Conservation (phyloP, 2,797 vertebrate genomes). For the Chloroceryle inda region DNA sequence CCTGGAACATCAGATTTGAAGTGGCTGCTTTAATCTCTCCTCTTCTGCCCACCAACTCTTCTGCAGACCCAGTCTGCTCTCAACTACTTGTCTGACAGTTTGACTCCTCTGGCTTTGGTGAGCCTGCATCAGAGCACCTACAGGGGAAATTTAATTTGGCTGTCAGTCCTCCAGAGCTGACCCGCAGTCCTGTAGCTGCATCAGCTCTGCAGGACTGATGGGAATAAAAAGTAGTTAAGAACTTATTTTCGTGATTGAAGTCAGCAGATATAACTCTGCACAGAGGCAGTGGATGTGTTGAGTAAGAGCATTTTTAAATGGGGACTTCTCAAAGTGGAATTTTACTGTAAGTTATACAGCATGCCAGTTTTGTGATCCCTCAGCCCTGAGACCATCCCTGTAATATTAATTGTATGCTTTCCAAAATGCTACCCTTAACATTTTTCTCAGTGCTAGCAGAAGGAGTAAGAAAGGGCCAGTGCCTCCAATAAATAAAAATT, state of each 20-base stretch:
- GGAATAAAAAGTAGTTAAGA: constrained; percentile 38
- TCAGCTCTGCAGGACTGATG: not conserved
- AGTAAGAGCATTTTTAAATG: constrained; percentile 58
- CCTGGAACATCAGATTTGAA: not conserved
- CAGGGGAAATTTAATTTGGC: not conserved
- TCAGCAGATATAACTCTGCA: constrained; percentile 19
- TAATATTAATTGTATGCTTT: constrained; percentile 45
- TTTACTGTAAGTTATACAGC: constrained; percentile 55
- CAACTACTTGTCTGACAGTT: not conserved
- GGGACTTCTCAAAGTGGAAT: constrained; percentile 35
- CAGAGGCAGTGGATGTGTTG: constrained; percentile 22
- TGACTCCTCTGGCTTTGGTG: not conserved
- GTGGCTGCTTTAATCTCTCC: constrained; percentile 1
- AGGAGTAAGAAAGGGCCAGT: constrained; percentile 39
- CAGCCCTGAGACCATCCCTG: not conserved
- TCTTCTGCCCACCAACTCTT: not conserved
- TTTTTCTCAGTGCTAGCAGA: constrained; percentile 41
- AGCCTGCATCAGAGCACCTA: not conserved
- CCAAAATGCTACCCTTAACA: constrained; percentile 56
- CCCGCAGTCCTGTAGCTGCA: not conserved
- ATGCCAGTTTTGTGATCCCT: constrained; percentile 32
- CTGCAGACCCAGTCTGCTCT: not conserved
- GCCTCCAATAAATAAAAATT: constrained; percentile 60
- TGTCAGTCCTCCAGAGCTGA: not conserved
- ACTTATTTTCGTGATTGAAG: constrained; percentile 59